Base-by-base conservation (phyloP, 2,797 vertebrate genomes). In the Brachymystax lenok region DNA sequence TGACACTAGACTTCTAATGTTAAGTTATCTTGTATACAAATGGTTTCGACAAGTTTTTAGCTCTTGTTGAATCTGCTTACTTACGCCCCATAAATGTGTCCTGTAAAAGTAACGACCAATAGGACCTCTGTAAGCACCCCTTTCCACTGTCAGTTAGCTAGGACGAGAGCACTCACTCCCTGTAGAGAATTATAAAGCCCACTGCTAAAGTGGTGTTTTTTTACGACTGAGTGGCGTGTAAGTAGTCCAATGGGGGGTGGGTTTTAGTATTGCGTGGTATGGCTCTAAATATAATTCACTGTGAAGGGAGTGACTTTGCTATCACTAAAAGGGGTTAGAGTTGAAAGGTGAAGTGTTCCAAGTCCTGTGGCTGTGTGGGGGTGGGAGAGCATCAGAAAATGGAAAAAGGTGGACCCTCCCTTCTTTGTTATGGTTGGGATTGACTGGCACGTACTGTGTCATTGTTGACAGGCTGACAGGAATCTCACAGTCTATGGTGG, bases 211-310 rank as follows among this genome's bases (percentile, higher is more conserved):
- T 85, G 84, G 86, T 78, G 82, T 88, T 86, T 79, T 80, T 81
- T 77, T 21, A 73, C 14, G 19, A 2, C 13, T 89, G 90, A 94
- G 52, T 90, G 92, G 82, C 91, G 92, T 87, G 86, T 81, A 70
- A 67, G 69, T 75, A 61, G 83, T 72, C 93, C 92, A 94, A 90
- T 94, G 73, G 90, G 80, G 80, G 79, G 71, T 70, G 83, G 79
- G 84, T 80, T 73, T 64, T 56, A 69, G 77, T 82, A 76, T 79
- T 85, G 73, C 82, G 85, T 83, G 88, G 88, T 77, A 72, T 78
- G 69, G 76, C 66, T 90, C 87, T 93, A 94, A 92, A 94, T 95
- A 91, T 89, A 94, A 86, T 87, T 83, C 80, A 74, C 13, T 77
- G 77, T 72, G 72, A 79, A 81, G 89, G 90, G 90, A 90, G 90